Percentiles rank a stretch among this genome's conserved stretches.
Evolutionary conservation across 2,888 invertebrate genomes (phyloP).

Genomic region (Lamellibrachia columna): DNA sequence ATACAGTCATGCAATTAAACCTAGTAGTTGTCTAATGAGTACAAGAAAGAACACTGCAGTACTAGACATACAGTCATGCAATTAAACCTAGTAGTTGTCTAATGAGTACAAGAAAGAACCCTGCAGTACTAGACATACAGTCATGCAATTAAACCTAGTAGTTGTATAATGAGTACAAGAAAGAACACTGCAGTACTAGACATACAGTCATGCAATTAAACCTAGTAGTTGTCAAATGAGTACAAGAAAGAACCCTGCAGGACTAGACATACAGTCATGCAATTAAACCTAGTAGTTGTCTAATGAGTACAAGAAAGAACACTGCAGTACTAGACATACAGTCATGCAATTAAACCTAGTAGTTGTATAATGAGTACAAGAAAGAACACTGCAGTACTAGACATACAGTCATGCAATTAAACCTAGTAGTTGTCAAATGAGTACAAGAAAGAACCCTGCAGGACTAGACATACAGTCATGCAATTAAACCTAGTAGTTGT

Average conservation of each 20-base stretch:
- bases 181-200: too few relatives aligned
- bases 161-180: not conserved
- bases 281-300: not conserved
- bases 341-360: not conserved
- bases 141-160: not conserved
- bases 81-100: not conserved
- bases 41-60: too few relatives aligned
- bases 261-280: too few relatives aligned
- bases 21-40: not conserved
- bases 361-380: not conserved
- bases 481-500: not conserved
- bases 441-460: too few relatives aligned
- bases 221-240: not conserved
- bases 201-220: not conserved
- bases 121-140: too few relatives aligned
- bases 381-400: too few relatives aligned
- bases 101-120: not conserved
- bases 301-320: not conserved
- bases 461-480: too few relatives aligned
- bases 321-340: too few relatives aligned
- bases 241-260: too few relatives aligned
- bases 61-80: too few relatives aligned
- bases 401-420: not conserved
- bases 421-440: not conserved
- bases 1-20: not conserved